Evolutionary conservation across 2,888 invertebrate genomes (phyloP).

Genomic region (Limnephilus marmoratus): DNA sequence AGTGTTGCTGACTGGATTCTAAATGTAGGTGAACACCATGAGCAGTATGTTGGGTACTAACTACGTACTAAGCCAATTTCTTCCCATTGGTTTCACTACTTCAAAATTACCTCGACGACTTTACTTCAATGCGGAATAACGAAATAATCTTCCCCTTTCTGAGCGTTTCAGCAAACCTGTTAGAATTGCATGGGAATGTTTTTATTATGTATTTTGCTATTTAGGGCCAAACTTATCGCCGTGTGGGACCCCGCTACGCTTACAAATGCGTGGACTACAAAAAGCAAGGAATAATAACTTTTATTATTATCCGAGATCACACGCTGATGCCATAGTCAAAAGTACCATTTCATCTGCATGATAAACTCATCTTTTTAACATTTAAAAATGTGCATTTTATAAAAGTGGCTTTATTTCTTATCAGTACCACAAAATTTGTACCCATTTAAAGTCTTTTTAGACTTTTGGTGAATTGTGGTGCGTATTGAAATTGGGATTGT

Average conservation of each 20-base stretch:
- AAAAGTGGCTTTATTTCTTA: background rate
- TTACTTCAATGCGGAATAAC: background rate
- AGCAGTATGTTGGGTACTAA: background rate
- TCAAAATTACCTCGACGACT: background rate
- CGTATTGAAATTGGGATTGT: no score
- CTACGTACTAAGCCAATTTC: background rate
- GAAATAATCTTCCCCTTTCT: slow-evolving; percentile 9
- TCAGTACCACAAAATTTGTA: background rate
- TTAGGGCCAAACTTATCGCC: slow-evolving; percentile 31
- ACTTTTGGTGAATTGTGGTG: no score
- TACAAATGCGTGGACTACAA: background rate
- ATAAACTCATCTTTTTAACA: background rate
- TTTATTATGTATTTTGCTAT: slow-evolving; percentile 10
- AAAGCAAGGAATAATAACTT: background rate
- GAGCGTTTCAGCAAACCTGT: slow-evolving; percentile 36
- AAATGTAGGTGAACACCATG: slow-evolving; percentile 35
- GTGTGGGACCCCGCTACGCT: background rate
- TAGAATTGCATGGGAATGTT: slow-evolving; percentile 15
- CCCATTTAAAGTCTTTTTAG: no score
- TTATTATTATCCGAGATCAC: background rate
- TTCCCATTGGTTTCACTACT: slow-evolving; percentile 5
- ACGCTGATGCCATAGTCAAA: background rate
- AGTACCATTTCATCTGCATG: background rate
- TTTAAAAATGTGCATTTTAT: background rate
- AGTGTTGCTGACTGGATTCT: slow-evolving; percentile 18